Evolutionary conservation across 2,888 invertebrate species (phyloP), one percentile per base, ranked within the genome.

Genomic region (Ephialtes manifestator): DNA sequence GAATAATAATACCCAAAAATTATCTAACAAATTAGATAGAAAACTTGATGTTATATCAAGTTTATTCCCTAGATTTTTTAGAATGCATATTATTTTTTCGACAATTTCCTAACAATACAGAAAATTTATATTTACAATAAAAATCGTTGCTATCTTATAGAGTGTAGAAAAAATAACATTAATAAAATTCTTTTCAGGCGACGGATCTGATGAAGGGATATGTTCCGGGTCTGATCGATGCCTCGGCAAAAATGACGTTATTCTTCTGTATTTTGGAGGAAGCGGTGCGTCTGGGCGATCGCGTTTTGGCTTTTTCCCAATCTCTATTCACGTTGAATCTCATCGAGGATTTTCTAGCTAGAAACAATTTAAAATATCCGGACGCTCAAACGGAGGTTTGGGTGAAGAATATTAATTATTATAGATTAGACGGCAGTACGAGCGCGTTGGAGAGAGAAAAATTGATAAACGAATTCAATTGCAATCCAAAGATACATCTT

Each of bases 381-480:
- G 93, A 95, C 58, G 97, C 96, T 10, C 96, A 96, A 24, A 95
- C 96, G 71, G 96, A 96, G 88, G 95, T 96, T 86, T 99, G 99
- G 99, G 96, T 96, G 81, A 97, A 97, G 91, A 98, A 98, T 94
- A 95, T 96, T 85, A 97, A 97, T 91, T 99, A 99, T 94, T 99
- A 97, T 94, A 96, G 98, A 83, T 95, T 99, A 89, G 99, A 99
- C 94, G 99, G 99, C 31, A 98, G 98, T 51, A 99, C 99, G 0
- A 97, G 97, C 88, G 98, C 98, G 0, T 95, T 97, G 85, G 99
- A 99, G 93, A 95, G 99, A 84, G 99, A 99, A 94, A 98, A 98
- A 92, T 95, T 99, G 31, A 99, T 99, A 85, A 98, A 99, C 94
- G 98, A 98, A 93, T 99, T 99, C 94, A 99, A 99, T 93, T 96